Evolutionary conservation across 1,140 invertebrate species (phyloP), one percentile per base, ranked within the genome.

Genomic region (Elymnias hypermnestra): DNA sequence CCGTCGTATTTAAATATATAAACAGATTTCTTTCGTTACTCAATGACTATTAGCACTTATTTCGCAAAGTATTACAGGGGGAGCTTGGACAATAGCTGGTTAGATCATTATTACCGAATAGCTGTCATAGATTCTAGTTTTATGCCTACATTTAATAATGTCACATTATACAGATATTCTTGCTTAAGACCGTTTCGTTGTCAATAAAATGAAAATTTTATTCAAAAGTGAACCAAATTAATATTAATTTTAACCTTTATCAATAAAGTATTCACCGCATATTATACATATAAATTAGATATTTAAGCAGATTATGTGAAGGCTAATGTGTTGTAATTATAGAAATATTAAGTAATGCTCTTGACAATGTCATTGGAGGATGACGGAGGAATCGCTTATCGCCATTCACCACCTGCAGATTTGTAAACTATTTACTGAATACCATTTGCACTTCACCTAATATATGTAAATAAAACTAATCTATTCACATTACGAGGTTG

Each of bases 31-130:
- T 33, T 15, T 15, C 3, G 14, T 1, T 33, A 33, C 8, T 8
- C 13, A 12, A 15, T 13, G 10, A 21, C 26, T 10, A 1, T 15
- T 33, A 33, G 13, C 14, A 33, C 29, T 15, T 15, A 29, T 59
- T 37, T 35, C 44, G 53, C 28, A 48, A 51, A 46, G 33, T 10
- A 33, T 47, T 45, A 31, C 23, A 35, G 29, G 37, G 47, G 42
- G 43, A 56, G 33, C 43, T 46, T 43, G 19, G 26, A 51, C 48
- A 57, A 36, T 44, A 35, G 23, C 6, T 12, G 33, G 40, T 48
- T 41, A 35, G 29, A 43, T 52, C 43, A 48, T 37, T 41, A 18
- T 51, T 48, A 35, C 38, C 28, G 26, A 43, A 43, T 14, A 33
- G 29, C 6, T 33, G 29, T 33, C 29, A 33, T 33, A 8, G 13